Evolutionary conservation across 2,113 vertebrate species (phyloP), one percentile per base, ranked within the genome.

Genomic region (Bos javanicus): DNA sequence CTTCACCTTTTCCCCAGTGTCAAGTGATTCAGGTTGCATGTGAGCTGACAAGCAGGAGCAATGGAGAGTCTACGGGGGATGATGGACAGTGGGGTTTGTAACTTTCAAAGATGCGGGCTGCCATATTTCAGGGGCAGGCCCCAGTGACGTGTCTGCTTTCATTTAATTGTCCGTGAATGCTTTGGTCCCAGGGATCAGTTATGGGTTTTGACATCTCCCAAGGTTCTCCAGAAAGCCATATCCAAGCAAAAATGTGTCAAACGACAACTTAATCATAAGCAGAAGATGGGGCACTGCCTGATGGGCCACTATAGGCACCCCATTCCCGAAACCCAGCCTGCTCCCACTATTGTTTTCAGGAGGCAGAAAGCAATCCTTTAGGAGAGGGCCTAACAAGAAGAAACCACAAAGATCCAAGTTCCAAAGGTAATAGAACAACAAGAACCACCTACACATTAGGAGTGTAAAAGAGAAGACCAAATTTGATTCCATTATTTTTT

Each of bases 11-110:
- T 98, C 97, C 91, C 96, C 97, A 97, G 78, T 98, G 98, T 98
- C 98, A 98, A 97, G 97, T 91, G 98, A 98, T 98, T 99, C 98
- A 93, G 95, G 98, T 99, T 99, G 98, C 98, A 98, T 83, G 54
- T 0, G 56, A 98, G 97, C 95, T 98, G 98, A 98, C 98, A 99
- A 95, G 97, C 96, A 98, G 93, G 98, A 95, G 88, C 97, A 96
- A 98, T 94, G 96, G 91, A 98, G 98, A 97, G 95, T 98, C 96
- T 85, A 43, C 80, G 93, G 92, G 97, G 95, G 97, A 96, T 97
- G 97, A 98, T 64, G 97, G 97, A 96, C 98, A 98, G 62, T 76
- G 86, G 94, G 48, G 15, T 97, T 98, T 98, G 96, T 97, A 98
- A 98, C 97, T 98, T 98, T 98, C 98, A 97, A 98, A 97, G 80